Evolutionary conservation across 2,888 invertebrate genomes (phyloP), one percentile per base, ranked within the genome.

Genomic region (Acrobasis consociella): DNA sequence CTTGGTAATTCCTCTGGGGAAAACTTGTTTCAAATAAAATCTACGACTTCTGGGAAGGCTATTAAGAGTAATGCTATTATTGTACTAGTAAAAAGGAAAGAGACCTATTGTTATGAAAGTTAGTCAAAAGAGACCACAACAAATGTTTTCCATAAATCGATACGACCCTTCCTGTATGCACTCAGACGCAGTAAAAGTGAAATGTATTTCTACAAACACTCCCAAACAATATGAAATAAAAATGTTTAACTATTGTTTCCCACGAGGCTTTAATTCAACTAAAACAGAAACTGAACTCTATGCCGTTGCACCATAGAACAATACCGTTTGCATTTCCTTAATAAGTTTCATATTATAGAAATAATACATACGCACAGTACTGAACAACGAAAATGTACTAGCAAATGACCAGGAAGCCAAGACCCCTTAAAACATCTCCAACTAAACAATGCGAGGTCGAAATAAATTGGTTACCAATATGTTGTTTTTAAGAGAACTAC

Each of bases 181-280:
- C 42, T 58, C 60, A 17, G 16, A 60, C 17, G 42, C 22, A 60
- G 52, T 60, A 39, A 60, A 60, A 51, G n/a, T 22, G 31, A 51
- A 60, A 60, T 16, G 42, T 49, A 58, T 60, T 60, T 52, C 60
- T 51, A 52, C 39, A 60, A 60, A 52, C 50, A 58, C 49, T 50
- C 11, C 37, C 38, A 38, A 50, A 59, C 59, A 59, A 59, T 59
- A 59, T 39, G 22, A 60, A 51, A 60, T 60, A 60, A 58, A 58
- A 58, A 60, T 51, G 17, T 60, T 50, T 39, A 51, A 60, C 42
- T 39, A 42, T 50, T 49, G 49, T 39, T 60, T 60, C 60, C 60
- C 60, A 60, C 60, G 60, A 60, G 51, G 7, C 51, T 38, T 38
- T 10, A 42, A 51, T 11, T 38, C 5, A 9, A 22, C 3, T n/a